These are phyloP conservation scores for Mythimna lalbum DNA, from an alignment of 2,888 invertebrate genomes.

Conservation along the genomic window DNA sequence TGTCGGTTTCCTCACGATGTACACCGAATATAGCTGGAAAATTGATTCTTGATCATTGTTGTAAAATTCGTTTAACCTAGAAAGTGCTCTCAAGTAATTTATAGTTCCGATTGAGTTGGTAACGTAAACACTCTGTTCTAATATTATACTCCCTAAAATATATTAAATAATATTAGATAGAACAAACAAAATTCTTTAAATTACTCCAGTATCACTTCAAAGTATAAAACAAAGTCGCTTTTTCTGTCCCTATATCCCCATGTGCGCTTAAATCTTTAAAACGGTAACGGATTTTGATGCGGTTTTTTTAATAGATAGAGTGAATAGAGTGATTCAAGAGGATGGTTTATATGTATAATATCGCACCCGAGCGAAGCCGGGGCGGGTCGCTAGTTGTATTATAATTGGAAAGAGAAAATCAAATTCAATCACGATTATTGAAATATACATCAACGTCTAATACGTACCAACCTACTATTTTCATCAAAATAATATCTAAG, in stretches of 20 bases:
- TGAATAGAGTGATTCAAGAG: too few species aligned
- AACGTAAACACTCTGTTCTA: background rate
- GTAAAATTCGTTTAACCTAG: background rate
- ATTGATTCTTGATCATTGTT: background rate
- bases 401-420: background rate
- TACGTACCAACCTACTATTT: constrained; percentile 1
- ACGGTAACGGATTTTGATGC: too few species aligned
- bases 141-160: background rate
- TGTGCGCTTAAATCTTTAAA: too few species aligned
- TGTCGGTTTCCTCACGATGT: too few species aligned
- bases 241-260: too few species aligned
- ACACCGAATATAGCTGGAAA: background rate
- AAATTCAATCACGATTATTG: background rate
- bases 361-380: too few species aligned
- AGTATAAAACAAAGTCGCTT: too few species aligned
- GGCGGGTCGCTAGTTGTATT: too few species aligned
- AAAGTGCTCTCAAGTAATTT: background rate
- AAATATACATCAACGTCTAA: background rate
- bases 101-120: background rate
- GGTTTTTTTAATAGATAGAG: too few species aligned
- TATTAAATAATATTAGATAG: background rate
- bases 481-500: constrained; percentile 13
- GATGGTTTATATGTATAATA: too few species aligned
- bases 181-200: background rate
- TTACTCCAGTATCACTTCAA: too few species aligned